Evolutionary conservation across 2,113 vertebrate genomes (phyloP), one percentile per base, ranked within the genome.

Genomic region (Porphyrio hochstetteri): DNA sequence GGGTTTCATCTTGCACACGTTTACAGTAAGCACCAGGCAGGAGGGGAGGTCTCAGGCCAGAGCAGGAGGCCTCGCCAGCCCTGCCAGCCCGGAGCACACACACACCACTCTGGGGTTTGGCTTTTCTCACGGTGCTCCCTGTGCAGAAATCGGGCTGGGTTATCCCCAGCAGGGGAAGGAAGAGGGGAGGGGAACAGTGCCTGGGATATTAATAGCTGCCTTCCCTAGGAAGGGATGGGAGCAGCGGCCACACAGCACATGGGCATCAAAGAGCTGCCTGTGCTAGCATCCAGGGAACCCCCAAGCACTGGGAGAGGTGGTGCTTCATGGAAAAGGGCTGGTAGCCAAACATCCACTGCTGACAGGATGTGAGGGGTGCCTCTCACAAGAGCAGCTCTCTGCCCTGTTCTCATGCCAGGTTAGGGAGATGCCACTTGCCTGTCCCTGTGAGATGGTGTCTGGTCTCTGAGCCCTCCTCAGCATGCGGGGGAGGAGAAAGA

Each of bases 1-100:
- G 69, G 83, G 91, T 95, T 96, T 95, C 91, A 89, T 95, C 94
- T 92, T 84, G 89, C 81, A 92, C 18, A 53, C 77, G 40, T 59
- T 93, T 89, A 95, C 91, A 95, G 94, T 78, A 82, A 96, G 68
- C 56, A 78, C 7, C 27, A 72, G 83, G 83, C 77, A 70, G 46
- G 36, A 89, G 72, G 31, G 64, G 36, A 92, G 76, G 72, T 82
- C 86, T 81, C 17, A 2, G 80, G 88, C 56, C 16, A 0, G 80
- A 67, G 86, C 68, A 78, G 7, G 19, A 82, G 71, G 67, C 63
- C 61, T 56, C 11, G 1, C 75, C 59, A 56, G 2, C 83, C 53
- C 53, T 1, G 48, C 50, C 67, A 82, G 63, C 75, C 67, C 0
- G 0, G 18, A 81, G 80, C 40, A 46, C 59, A 42, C 6, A 10